Base-by-base conservation (phyloP, 2,888 invertebrate genomes). In the Tetheella fluctuosa region DNA sequence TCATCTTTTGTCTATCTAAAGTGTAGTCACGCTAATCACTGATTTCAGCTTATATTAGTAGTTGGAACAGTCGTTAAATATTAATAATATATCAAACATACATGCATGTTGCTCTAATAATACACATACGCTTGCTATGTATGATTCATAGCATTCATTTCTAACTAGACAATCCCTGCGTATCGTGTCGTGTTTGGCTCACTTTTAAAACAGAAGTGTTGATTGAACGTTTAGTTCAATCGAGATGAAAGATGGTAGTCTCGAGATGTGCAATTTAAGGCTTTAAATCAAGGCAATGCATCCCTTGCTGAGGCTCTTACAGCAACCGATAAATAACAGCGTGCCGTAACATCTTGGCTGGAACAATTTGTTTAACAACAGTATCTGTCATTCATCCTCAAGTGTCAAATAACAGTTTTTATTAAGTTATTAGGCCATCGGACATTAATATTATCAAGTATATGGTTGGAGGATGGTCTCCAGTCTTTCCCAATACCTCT, bases 251-350 rank as follows among this genome's bases (percentile, higher is more conserved):
- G 80, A 76, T 66, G 72, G 84, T 79, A 84, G 80, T 79, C 76
- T 77, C 81, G 75, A 75, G 83, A 81, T 80, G 80, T 88, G 91
- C 91, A 92, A 93, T 93, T 92, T 93, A 82, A 84, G 86, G 84
- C 86, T 82, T 73, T 93, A 93, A 93, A 93, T 93, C 92, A 91
- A 77, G 82, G 76, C 72, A 79, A 77, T 75, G 80, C 75, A 79
- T 71, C 76, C 62, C 59, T 68, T 78, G 77, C 77, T 77, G 73
- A 80, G 70, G 68, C 70, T 69, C 63, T 81, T 74, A 66, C 82
- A 64, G 91, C 92, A 91, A 89, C 91, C 90, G 91, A 91, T 91
- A 91, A 92, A 91, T 90, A 89, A 90, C 82, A 79, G 71, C 73
- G 68, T 73, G 67, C 67, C 59, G 73, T 68, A 68, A 74, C 74